phyloP scores from a whole-genome alignment of 2,888 invertebrate genomes.

The Xiphydria camelus region DNA sequence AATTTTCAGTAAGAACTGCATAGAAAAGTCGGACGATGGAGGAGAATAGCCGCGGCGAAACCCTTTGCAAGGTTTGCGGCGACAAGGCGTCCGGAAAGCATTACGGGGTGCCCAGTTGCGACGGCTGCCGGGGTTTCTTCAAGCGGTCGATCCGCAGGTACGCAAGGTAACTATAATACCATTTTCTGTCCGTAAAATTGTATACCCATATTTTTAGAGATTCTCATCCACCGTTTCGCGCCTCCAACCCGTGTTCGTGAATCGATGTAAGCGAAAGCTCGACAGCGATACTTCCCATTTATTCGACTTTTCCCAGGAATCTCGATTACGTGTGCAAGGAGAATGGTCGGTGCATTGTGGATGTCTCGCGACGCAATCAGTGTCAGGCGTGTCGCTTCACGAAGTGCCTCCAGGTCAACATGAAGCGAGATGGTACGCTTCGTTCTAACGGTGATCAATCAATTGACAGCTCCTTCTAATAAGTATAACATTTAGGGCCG shows the following conservation, averaged over 20 bases:
- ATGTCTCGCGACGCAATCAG: conserved; percentile 89
- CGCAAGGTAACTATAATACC: conserved; percentile 65
- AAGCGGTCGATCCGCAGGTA: conserved; percentile 82
- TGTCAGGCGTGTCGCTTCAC: conserved; percentile 93
- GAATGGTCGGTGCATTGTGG: conserved; percentile 83
- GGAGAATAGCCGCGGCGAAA: conserved; percentile 57
- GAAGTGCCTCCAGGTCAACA: conserved; percentile 88
- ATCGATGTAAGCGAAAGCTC: not conserved
- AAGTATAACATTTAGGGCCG: no score
- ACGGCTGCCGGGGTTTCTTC: conserved; percentile 92
- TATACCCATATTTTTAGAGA: no score
- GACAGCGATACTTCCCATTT: no score
- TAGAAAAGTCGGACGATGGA: conserved; percentile 48
- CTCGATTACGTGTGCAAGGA: conserved; percentile 92
- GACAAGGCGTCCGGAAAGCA: conserved; percentile 86
- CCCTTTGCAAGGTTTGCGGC: conserved; percentile 83
- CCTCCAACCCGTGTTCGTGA: not conserved
- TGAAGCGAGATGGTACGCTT: conserved; percentile 88
- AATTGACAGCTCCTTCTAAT: conserved; percentile 3
- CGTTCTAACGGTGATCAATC: not conserved
- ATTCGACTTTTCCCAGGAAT: conserved; percentile 69
- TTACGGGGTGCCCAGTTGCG: conserved; percentile 88
- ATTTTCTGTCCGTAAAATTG: conserved; percentile 9
- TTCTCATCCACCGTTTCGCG: no score
- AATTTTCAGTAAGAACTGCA: no score